Base-by-base conservation (phyloP, 1,140 invertebrate species). In the Pomacea maculata region DNA sequence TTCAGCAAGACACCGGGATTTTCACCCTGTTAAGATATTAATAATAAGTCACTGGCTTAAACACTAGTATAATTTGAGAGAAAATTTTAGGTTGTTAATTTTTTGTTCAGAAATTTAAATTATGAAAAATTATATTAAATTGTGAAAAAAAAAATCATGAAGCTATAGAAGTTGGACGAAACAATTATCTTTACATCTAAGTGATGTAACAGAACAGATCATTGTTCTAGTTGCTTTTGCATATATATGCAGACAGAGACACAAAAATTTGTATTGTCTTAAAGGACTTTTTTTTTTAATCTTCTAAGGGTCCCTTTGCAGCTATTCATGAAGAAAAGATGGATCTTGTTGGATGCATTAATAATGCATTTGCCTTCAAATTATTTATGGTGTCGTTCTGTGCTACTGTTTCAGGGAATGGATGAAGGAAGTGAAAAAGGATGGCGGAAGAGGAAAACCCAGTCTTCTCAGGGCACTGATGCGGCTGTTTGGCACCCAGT, bases 401-500 rank as follows among this genome's bases (percentile, higher is more conserved):
- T n/a, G 63, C 3, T 57, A 15, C 55, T 77, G 81, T 83, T 85
- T 54, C 82, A 89, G 88, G 67, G 86, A 89, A 82, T 92, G 92
- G 92, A 78, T 86, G 45, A 88, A 91, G 83, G 91, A 92, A 86
- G 2, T 91, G 12, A 80, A 84, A 25, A 89, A 70, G 21, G 80
- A 75, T 21, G 75, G 68, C 57, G 80, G 81, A 19, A 72, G 79
- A 79, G 75, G 81, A 25, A 84, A 88, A 67, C 87, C 91, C 54
- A 89, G 90, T 83, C 85, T 92, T 76, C 78, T 85, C 17, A 86
- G 79, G 78, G 89, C 90, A 11, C 82, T 92, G 68, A 75, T 88
- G 11, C 74, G 86, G 55, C 83, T 87, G n/a, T 91, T 92, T 88
- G 88, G 89, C 15, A n/a, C 85, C 9, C 80, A 88, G 70, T 92